Conservation (phyloP, 2,888 invertebrate genomes). For the Actias luna region DNA sequence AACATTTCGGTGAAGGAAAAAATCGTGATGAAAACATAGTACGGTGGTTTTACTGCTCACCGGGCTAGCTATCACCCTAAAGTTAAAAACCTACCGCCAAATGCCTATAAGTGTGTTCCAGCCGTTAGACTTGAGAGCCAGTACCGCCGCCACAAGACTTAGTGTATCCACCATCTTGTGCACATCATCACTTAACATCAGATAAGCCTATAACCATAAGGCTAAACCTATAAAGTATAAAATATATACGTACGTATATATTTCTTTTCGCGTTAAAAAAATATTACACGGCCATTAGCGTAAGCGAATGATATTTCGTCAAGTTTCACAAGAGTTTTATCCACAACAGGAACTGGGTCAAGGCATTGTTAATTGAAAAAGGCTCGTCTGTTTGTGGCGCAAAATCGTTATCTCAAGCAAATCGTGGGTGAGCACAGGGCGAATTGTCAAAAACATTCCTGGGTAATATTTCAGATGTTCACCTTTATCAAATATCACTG, state of each 20-base stretch:
- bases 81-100: too few relatives aligned
- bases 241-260: neutral
- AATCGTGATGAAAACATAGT: too few relatives aligned
- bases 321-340: slow-evolving; percentile 6
- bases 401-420: slow-evolving; percentile 11
- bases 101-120: too few relatives aligned
- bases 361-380: slow-evolving; percentile 13
- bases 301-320: slow-evolving; percentile 8
- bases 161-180: too few relatives aligned
- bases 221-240: too few relatives aligned
- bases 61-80: too few relatives aligned
- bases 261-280: neutral
- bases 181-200: too few relatives aligned
- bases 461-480: slow-evolving; percentile 45
- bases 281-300: slow-evolving; percentile 2
- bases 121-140: too few relatives aligned
- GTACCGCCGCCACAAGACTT: too few relatives aligned
- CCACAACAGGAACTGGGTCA: neutral
- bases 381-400: neutral
- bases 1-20: too few relatives aligned
- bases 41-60: too few relatives aligned
- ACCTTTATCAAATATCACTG: slow-evolving; percentile 41
- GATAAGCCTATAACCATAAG: too few relatives aligned
- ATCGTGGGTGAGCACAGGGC: neutral
- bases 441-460: slow-evolving; percentile 39